A percentile compares a stretch with the other conserved stretches of the same genome.
Evolutionary conservation across 2,113 vertebrate genomes (phyloP).

Genomic region (Cricetomys ansorgei): DNA sequence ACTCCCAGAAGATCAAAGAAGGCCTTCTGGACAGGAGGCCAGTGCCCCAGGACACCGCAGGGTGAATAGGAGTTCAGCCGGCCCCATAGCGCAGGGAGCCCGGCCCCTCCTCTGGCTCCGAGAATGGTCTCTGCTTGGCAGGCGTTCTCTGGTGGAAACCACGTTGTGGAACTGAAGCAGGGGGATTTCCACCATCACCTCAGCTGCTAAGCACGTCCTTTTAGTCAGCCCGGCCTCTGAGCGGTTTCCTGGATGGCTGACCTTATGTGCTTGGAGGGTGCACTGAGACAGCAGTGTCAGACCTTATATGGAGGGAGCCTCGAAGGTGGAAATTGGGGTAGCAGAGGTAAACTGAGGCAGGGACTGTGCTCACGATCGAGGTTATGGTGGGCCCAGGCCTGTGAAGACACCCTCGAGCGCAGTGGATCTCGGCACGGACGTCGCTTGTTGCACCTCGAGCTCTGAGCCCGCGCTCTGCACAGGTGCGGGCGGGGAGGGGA

Average conservation of each 20-base stretch:
- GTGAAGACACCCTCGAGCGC: background rate
- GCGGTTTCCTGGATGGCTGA: background rate
- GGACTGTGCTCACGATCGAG: background rate
- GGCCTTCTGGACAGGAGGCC: background rate
- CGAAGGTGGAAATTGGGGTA: background rate
- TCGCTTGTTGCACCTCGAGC: no score
- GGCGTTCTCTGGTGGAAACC: background rate
- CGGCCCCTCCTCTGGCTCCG: background rate
- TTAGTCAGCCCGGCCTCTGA: background rate
- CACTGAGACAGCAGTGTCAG: background rate
- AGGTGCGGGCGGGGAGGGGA: no score
- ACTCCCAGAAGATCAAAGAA: background rate
- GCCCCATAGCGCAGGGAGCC: accelerated
- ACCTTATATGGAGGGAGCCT: background rate
- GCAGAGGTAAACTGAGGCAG: background rate
- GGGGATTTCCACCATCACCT: background rate
- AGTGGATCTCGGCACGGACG: background rate
- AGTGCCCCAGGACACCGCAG: background rate
- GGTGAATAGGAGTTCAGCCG: background rate
- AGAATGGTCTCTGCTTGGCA: background rate
- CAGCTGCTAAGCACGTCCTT: background rate
- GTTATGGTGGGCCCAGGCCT: background rate
- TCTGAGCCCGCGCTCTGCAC: background rate
- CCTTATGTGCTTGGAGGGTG: background rate
- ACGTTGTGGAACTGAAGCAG: background rate